Evolutionary conservation across 2,888 invertebrate species (phyloP).

Genomic region (Metalampra italica): DNA sequence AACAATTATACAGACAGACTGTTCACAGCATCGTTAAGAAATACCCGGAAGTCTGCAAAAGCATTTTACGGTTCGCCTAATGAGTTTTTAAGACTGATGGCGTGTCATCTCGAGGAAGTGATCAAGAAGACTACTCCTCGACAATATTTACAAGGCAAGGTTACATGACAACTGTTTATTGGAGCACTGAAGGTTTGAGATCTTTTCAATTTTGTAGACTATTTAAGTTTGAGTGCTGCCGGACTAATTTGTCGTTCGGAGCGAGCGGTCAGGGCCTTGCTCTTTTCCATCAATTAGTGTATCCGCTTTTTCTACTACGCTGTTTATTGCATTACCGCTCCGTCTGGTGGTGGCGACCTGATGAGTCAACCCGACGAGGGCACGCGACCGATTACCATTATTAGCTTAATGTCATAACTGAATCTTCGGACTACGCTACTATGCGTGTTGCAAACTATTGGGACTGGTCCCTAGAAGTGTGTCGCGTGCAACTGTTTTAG

Average conservation of each 20-base stretch:
- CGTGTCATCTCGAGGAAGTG: slow-evolving; percentile 36
- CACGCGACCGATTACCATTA: slow-evolving; percentile 46
- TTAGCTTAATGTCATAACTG: slow-evolving; percentile 39
- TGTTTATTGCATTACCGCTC: slow-evolving; percentile 66
- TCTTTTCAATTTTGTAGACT: slow-evolving; percentile 19
- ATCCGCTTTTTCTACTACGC: slow-evolving; percentile 67
- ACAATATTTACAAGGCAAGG: slow-evolving; percentile 30
- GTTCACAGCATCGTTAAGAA: slow-evolving; percentile 15
- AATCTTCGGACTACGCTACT: slow-evolving; percentile 20
- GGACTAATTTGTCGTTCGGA: slow-evolving; percentile 41
- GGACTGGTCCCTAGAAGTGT: slow-evolving; percentile 35
- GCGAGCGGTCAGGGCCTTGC: slow-evolving; percentile 59
- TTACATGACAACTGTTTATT: slow-evolving; percentile 21
- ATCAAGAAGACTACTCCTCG: slow-evolving; percentile 25
- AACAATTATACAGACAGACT: slow-evolving; percentile 1
- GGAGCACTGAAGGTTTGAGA: slow-evolving; percentile 12
- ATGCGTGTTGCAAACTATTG: slow-evolving; percentile 6
- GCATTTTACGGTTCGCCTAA: slow-evolving; percentile 38
- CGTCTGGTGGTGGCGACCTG: slow-evolving; percentile 49
- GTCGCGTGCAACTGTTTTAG: slow-evolving; percentile 69
- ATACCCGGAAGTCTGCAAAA: slow-evolving; percentile 52
- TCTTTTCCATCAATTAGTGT: slow-evolving; percentile 67
- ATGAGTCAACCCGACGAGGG: slow-evolving; percentile 59
- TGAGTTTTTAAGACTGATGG: slow-evolving; percentile 44
- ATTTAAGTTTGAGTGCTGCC: slow-evolving; percentile 20